These are phyloP conservation scores for Solenodon paradoxus DNA, from an alignment of 2,113 vertebrate species.

Conservation along the genomic window DNA sequence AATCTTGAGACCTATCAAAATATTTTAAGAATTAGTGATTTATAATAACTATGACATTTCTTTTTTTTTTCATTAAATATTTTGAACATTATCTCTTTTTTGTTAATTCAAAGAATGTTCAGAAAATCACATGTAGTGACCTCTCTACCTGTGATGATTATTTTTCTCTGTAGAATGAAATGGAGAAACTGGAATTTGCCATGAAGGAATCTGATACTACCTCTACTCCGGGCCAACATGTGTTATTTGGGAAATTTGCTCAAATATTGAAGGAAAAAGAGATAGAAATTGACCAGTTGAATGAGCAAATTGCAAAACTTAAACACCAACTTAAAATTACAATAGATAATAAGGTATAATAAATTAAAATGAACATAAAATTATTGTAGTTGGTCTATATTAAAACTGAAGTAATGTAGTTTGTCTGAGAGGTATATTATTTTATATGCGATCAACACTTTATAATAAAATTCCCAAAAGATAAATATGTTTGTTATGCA, in stretches of 20 bases:
- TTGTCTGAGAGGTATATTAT: not conserved
- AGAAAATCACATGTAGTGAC: slow-evolving; percentile 1
- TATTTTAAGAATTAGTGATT: slow-evolving; percentile 43
- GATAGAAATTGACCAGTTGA: slow-evolving; percentile 90
- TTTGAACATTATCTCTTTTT: not conserved
- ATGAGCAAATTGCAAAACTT: slow-evolving; percentile 90
- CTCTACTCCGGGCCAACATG: slow-evolving; percentile 81
- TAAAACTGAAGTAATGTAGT: not conserved
- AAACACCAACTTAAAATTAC: slow-evolving; percentile 87
- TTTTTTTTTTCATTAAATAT: not conserved
- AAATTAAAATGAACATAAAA: slow-evolving; percentile 4
- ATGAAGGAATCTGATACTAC: slow-evolving; percentile 75
- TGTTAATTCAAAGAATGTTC: not conserved
- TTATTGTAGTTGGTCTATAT: not conserved
- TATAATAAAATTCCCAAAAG: slow-evolving; percentile 35
- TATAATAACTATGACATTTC: not conserved
- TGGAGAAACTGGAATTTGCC: slow-evolving; percentile 79
- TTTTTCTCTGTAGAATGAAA: slow-evolving; percentile 81
- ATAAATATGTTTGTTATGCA: not conserved
- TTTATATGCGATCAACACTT: not conserved
- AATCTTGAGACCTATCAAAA: slow-evolving; percentile 22
- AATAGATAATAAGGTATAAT: slow-evolving; percentile 90
- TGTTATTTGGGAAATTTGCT: slow-evolving; percentile 87
- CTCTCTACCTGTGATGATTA: slow-evolving; percentile 6
- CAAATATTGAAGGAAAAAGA: slow-evolving; percentile 93